Percentiles rank a stretch among this genome's conserved stretches.
Conservation (phyloP, 2,888 invertebrate genomes). For the Cosmia pyralina region DNA sequence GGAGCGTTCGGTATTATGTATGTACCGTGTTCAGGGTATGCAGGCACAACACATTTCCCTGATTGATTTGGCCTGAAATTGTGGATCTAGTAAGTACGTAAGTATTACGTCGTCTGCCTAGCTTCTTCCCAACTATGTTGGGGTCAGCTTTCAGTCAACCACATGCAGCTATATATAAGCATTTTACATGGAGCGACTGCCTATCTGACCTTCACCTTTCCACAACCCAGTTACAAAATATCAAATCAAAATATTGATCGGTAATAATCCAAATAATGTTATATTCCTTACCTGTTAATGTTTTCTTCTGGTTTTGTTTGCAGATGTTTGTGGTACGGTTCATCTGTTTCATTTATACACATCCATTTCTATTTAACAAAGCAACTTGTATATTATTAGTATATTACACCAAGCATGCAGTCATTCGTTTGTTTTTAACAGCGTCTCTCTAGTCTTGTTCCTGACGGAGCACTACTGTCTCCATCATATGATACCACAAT, state of each 20-base stretch:
- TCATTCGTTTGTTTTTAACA: no score
- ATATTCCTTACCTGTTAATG: no score
- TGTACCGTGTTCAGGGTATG: constrained; percentile 72
- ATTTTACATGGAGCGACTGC: neutral
- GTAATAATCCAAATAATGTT: no score
- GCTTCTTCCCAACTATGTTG: neutral
- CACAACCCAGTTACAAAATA: neutral
- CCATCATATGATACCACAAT: no score
- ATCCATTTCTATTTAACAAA: no score
- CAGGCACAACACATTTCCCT: constrained; percentile 75
- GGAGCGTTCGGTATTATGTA: constrained; percentile 69
- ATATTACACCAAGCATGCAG: no score
- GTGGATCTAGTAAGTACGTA: neutral
- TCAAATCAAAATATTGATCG: neutral
- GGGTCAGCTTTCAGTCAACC: neutral
- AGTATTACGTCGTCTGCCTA: neutral
- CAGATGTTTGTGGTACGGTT: no score
- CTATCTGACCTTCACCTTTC: neutral
- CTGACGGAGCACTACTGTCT: no score
- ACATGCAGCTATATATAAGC: neutral
- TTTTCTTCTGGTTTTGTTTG: no score
- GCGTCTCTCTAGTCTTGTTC: no score
- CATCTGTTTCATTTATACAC: no score
- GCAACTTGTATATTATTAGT: no score
- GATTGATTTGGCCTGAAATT: constrained; percentile 61